Percentiles rank a stretch among this genome's conserved stretches.
These are phyloP conservation scores for Colletes latitarsis DNA, from an alignment of 1,140 invertebrate genomes.

Conservation along the genomic window DNA sequence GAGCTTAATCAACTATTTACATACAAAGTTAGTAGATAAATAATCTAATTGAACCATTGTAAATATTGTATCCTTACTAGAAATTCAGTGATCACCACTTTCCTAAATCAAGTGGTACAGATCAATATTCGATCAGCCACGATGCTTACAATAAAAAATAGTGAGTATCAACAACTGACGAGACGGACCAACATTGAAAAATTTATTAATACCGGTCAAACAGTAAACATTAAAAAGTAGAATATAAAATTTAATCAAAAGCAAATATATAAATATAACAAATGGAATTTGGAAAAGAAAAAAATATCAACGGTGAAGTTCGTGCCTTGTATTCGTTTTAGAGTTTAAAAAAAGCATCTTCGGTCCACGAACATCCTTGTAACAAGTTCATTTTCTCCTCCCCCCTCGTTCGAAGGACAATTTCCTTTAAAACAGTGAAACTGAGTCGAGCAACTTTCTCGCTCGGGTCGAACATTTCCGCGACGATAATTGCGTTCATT, in stretches of 20 bases:
- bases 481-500: not conserved
- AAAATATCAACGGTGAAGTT: not conserved
- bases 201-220: too few species aligned
- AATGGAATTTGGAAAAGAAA: not conserved
- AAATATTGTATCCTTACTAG: too few species aligned
- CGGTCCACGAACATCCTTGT: not conserved
- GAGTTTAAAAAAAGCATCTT: not conserved
- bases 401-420: not conserved
- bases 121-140: too few species aligned
- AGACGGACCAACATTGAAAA: too few species aligned
- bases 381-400: not conserved
- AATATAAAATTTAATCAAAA: too few species aligned
- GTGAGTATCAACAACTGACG: too few species aligned
- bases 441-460: not conserved
- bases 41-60: too few species aligned
- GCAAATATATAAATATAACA: not conserved
- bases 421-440: not conserved
- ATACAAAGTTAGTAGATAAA: too few species aligned
- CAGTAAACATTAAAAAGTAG: not conserved
- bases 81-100: too few species aligned
- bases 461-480: not conserved
- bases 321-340: not conserved
- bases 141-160: too few species aligned
- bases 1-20: too few species aligned
- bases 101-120: too few species aligned